Base-by-base conservation (phyloP, 2,797 vertebrate species). In the Tenualosa thibaudeaui region DNA sequence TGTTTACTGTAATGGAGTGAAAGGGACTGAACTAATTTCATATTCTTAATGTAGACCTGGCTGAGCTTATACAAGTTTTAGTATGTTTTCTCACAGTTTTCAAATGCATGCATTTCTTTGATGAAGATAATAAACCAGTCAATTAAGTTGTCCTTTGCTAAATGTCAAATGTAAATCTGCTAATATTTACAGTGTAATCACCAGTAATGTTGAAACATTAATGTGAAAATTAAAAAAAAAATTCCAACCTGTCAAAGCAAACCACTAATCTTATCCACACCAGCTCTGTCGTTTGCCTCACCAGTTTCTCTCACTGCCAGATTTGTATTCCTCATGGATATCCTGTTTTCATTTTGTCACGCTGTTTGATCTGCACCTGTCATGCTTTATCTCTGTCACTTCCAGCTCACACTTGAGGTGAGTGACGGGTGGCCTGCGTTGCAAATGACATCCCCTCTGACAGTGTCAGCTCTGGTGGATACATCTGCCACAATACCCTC, bases 371-470 rank as follows among this genome's bases (percentile, higher is more conserved):
- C 71, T 22, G 15, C 40, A 22, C 37, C 37, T 78, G 71, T 37
- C 40, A 43, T 43, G 19, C 71, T 43, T 22, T 46, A 17, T 78
- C 26, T 43, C 71, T 46, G 40, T 78, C 71, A 78, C 40, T 78
- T 19, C 6, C 37, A 78, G 58, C 37, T 78, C 40, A 46, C 7
- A 19, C 37, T 10, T 43, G 17, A 78, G 71, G 71, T 78, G 71
- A 78, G 37, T 78, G 71, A 78, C 71, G 43, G 71, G 71, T 46
- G 5, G 40, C 71, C 7, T 17, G 17, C 7, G 22, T 78, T 78
- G 71, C 71, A 46, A 78, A 78, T 78, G 71, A 43, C 71, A 46
- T 78, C 71, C 17, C 19, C 13, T 22, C 71, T 78, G 40, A 78
- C 71, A 22, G 40, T 40, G 71, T 78, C 40, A 46, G 37, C 37